phyloP scores from a whole-genome alignment of 2,113 vertebrate genomes.

The Anser brachyrhynchus region DNA sequence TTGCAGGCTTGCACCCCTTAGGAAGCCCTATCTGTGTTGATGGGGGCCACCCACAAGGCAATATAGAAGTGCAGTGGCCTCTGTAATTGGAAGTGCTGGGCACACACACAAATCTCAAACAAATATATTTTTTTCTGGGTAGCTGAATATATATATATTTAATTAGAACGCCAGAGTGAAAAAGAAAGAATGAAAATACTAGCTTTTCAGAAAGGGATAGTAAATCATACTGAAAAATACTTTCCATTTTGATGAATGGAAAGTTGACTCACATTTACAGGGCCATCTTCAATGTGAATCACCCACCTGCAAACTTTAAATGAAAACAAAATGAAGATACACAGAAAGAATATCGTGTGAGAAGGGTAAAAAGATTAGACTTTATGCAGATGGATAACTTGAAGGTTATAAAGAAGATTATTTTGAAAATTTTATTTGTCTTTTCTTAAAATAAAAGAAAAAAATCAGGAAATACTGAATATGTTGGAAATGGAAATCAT shows the following conservation, averaged over 20 bases:
- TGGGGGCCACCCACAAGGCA: background rate
- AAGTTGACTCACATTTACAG: no score
- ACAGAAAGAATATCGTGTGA: background rate
- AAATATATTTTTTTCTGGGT: background rate
- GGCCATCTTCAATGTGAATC: no score
- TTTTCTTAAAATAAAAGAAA: background rate
- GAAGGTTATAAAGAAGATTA: background rate
- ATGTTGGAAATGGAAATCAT: background rate
- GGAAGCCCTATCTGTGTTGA: background rate
- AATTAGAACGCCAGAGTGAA: background rate
- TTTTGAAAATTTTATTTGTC: background rate
- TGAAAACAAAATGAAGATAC: background rate
- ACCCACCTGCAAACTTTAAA: background rate
- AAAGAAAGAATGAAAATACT: background rate
- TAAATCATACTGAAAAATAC: no score
- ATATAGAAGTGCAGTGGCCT: background rate
- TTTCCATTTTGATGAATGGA: no score
- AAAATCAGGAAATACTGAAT: background rate
- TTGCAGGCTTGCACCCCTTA: background rate
- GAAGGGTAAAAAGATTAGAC: background rate
- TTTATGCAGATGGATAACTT: background rate
- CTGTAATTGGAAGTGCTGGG: background rate
- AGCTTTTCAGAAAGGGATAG: background rate
- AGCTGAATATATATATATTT: background rate
- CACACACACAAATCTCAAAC: background rate